Conservation (phyloP, 2,888 invertebrate species). For the Dryocosmus kuriphilus region DNA sequence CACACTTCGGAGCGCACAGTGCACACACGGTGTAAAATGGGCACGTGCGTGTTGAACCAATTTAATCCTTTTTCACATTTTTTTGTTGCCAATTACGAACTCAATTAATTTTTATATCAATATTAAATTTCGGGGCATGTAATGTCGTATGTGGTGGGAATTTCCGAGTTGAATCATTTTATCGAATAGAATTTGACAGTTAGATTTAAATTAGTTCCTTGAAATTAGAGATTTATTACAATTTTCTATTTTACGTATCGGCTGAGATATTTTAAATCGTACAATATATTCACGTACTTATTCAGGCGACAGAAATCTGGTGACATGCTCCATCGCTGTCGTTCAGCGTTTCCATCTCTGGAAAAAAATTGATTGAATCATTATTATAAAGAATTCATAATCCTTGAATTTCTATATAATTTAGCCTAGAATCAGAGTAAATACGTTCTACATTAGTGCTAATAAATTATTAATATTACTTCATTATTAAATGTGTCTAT, state of each 20-base stretch:
- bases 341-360: slow-evolving; percentile 51
- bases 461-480: neutral
- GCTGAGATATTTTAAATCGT: neutral
- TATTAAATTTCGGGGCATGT: too few relatives aligned
- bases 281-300: slow-evolving; percentile 54
- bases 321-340: slow-evolving; percentile 56
- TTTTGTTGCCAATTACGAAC: too few relatives aligned
- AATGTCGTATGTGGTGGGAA: too few relatives aligned
- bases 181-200: neutral
- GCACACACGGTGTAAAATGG: neutral
- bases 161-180: too few relatives aligned
- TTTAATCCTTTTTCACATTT: neutral
- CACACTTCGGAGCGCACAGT: neutral
- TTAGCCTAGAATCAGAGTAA: too few relatives aligned
- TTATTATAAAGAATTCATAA: neutral
- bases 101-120: neutral
- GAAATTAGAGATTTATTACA: neutral
- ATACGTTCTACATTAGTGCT: neutral
- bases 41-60: neutral
- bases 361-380: neutral
- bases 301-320: slow-evolving; percentile 61
- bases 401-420: neutral
- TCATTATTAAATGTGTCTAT: too few relatives aligned
- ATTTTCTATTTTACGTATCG: neutral
- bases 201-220: neutral